A percentile compares a stretch with the other conserved stretches of the same genome.
phyloP scores from a whole-genome alignment of 1,140 invertebrate genomes.

The Physella acuta region DNA sequence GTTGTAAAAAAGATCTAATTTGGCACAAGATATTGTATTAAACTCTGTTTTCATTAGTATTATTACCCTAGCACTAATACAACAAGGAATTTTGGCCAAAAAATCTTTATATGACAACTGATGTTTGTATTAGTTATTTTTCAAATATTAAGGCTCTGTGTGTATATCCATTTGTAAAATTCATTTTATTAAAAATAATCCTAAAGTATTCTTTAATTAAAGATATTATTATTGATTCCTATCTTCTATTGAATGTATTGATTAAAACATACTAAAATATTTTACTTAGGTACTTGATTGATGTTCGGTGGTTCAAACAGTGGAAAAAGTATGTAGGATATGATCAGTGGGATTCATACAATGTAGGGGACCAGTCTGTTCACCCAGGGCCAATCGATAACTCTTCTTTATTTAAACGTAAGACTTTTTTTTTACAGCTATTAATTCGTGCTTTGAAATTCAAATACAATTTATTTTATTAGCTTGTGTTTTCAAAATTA shows the following conservation, averaged over 20 bases:
- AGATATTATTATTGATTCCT: background rate
- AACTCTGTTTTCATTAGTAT: too few relatives aligned
- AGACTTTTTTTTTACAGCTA: conserved; percentile 1
- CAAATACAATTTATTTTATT: background rate
- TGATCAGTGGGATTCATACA: conserved; percentile 57
- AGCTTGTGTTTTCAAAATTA: too few relatives aligned
- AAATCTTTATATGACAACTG: too few relatives aligned
- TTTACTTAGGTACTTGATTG: conserved; percentile 61
- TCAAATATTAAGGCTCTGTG: too few relatives aligned
- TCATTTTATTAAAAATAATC: background rate
- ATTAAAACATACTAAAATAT: too few relatives aligned
- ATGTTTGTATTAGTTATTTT: too few relatives aligned
- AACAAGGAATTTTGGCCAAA: too few relatives aligned
- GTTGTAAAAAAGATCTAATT: too few relatives aligned
- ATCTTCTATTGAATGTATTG: too few relatives aligned
- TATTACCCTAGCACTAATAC: too few relatives aligned
- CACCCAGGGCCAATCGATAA: conserved; percentile 64
- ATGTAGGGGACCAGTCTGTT: conserved; percentile 53
- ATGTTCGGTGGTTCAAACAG: conserved; percentile 63
- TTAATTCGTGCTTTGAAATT: too few relatives aligned
- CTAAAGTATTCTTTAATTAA: background rate
- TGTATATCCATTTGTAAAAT: background rate
- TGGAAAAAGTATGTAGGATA: conserved; percentile 63
- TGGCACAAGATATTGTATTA: too few relatives aligned
- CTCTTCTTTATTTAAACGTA: conserved; percentile 55